Conservation (phyloP, 64 coral and sea anemone species). For the Stichodactyla helianthus region DNA sequence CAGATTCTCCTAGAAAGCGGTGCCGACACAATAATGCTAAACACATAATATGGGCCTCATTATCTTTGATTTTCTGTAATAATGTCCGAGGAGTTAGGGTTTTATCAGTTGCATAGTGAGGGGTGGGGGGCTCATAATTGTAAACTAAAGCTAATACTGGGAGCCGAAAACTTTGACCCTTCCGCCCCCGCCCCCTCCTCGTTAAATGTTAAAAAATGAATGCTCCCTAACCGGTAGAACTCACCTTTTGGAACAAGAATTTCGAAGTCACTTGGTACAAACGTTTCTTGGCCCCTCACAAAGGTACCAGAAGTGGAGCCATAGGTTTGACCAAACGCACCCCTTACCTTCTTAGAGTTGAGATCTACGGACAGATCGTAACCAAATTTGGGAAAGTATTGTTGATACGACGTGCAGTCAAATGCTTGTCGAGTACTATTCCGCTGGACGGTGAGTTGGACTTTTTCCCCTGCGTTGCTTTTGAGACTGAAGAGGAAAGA, state of each 20-base stretch:
- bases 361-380: slow-evolving; percentile 3
- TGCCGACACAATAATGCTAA: no score
- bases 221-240: background rate
- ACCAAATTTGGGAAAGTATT: slow-evolving; percentile 24
- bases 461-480: background rate
- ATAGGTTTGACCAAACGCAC: background rate
- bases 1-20: no score
- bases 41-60: no score
- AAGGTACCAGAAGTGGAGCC: background rate
- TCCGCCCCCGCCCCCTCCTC: background rate
- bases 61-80: no score
- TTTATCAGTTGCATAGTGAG: no score
- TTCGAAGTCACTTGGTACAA: slow-evolving; percentile 1
- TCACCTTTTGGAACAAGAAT: slow-evolving; percentile 10
- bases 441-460: background rate
- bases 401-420: background rate
- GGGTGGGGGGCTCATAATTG: no score
- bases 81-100: no score
- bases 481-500: slow-evolving; percentile 28
- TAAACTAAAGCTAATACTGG: no score
- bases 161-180: no score
- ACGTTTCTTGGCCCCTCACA: background rate
- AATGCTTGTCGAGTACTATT: background rate
- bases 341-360: background rate
- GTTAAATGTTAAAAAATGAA: background rate